Conservation (phyloP, 2,888 invertebrate species). For the Malacosoma neustria region DNA sequence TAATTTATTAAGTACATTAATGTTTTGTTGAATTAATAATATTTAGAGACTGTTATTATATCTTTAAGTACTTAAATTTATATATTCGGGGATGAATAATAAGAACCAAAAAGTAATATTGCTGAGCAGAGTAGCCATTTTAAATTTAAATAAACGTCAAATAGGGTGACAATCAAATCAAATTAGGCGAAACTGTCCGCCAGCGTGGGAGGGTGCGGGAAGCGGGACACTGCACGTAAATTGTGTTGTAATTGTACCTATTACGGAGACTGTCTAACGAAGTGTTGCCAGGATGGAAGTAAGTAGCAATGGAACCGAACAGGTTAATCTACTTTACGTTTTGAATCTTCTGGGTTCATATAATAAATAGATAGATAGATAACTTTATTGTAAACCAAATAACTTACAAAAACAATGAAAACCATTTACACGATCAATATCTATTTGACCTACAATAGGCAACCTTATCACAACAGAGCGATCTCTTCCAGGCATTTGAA, state of each 20-base stretch:
- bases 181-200: constrained; percentile 50
- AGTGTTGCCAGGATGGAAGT: not conserved
- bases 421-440: no score
- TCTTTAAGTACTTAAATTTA: no score
- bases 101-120: constrained; percentile 4
- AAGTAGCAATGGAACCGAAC: no score
- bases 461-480: no score
- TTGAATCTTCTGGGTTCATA: no score
- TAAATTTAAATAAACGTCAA: constrained; percentile 48
- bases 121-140: constrained; percentile 12
- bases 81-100: no score
- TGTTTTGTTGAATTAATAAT: not conserved
- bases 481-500: no score
- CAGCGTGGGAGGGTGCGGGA: constrained; percentile 8
- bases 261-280: constrained; percentile 6
- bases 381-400: no score
- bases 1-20: not conserved
- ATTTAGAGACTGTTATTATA: not conserved
- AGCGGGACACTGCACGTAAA: constrained; percentile 23
- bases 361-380: no score
- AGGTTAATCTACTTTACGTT: no score
- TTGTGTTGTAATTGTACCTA: constrained; percentile 50
- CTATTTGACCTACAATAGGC: no score
- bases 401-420: no score
- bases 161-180: constrained; percentile 56